Conservation (phyloP, 2,113 vertebrate species). For the Microtus oregoni region DNA sequence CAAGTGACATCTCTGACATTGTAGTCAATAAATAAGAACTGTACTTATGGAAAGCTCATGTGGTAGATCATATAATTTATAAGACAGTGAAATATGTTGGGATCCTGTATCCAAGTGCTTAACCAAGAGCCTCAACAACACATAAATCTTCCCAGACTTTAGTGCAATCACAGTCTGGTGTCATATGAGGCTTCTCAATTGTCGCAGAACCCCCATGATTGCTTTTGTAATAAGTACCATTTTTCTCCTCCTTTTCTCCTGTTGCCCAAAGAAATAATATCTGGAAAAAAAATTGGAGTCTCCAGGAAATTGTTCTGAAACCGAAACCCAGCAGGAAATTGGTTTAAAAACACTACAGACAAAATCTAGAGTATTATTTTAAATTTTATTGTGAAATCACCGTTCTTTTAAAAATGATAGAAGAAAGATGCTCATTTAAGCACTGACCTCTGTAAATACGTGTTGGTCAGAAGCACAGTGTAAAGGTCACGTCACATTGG, state of each 20-base stretch:
- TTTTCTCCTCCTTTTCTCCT: slow-evolving; percentile 75
- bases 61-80: slow-evolving; percentile 65
- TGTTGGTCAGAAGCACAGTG: slow-evolving; percentile 10
- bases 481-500: slow-evolving; percentile 40
- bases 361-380: slow-evolving; percentile 75
- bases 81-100: slow-evolving; percentile 79
- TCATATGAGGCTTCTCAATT: slow-evolving; percentile 72
- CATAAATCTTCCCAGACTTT: slow-evolving; percentile 77
- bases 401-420: slow-evolving; percentile 58
- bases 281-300: slow-evolving; percentile 72
- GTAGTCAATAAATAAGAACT: slow-evolving; percentile 84
- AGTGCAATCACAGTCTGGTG: slow-evolving; percentile 77
- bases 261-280: slow-evolving; percentile 63
- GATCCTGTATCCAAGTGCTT: slow-evolving; percentile 62
- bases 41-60: slow-evolving; percentile 72
- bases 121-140: slow-evolving; percentile 66
- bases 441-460: slow-evolving; percentile 50
- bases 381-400: slow-evolving; percentile 69
- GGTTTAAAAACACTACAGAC: slow-evolving; percentile 68
- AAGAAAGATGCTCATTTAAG: not conserved
- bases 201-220: slow-evolving; percentile 66
- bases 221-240: slow-evolving; percentile 68
- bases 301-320: slow-evolving; percentile 86
- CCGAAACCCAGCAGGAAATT: slow-evolving; percentile 86
- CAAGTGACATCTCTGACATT: slow-evolving; percentile 81